Conservation (phyloP, 2,113 vertebrate species). For the Odocoileus virginianus region DNA sequence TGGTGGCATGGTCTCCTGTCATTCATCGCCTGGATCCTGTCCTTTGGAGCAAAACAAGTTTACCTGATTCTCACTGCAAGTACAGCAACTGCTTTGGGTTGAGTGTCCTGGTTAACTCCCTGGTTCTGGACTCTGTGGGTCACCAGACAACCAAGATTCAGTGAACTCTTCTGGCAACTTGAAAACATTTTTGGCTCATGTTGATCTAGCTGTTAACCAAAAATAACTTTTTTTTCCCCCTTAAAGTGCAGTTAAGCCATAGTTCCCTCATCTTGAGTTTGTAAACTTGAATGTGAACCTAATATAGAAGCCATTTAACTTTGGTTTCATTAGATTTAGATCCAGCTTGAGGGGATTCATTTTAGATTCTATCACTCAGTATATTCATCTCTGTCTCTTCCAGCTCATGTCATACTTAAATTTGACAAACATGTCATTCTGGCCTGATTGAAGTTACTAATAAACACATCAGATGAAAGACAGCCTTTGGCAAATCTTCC, state of each 20-base stretch:
- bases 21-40: background rate
- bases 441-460: background rate
- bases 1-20: background rate
- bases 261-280: background rate
- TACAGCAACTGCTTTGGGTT: rapidly evolving
- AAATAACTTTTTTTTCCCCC: background rate
- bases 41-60: background rate
- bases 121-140: background rate
- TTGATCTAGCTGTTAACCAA: background rate
- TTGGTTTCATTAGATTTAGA: background rate
- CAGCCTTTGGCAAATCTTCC: background rate
- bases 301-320: background rate
- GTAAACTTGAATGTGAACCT: background rate
- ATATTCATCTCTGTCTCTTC: background rate
- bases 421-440: background rate
- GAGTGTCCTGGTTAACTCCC: rapidly evolving
- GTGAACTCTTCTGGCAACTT: background rate
- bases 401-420: background rate
- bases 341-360: background rate
- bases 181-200: background rate
- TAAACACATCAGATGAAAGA: background rate
- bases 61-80: background rate
- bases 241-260: background rate
- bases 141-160: background rate
- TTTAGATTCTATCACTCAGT: background rate